phyloP scores from a whole-genome alignment of 2,888 invertebrate species.

The Eupithecia abbreviata region DNA sequence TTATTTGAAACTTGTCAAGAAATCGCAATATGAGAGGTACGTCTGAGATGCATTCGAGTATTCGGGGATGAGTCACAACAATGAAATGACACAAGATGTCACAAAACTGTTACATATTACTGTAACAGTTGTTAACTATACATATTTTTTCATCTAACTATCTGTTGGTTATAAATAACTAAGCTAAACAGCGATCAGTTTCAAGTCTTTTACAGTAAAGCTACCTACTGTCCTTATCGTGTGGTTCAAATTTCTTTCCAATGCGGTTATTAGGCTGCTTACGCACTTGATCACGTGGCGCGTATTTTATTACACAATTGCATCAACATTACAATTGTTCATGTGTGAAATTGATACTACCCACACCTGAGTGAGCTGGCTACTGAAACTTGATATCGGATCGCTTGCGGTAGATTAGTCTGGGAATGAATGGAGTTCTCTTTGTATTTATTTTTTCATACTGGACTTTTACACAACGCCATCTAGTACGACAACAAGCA shows the following conservation, averaged over 20 bases:
- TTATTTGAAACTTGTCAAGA: no score
- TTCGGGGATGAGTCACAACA: no score
- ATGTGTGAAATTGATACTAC: conserved; percentile 23
- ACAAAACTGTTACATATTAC: no score
- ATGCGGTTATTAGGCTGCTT: background rate
- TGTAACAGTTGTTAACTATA: no score
- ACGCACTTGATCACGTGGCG: conserved; percentile 12
- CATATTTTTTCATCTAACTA: no score
- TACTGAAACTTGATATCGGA: conserved; percentile 15
- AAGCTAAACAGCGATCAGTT: no score
- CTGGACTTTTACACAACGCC: background rate
- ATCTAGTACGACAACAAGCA: no score
- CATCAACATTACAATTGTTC: conserved; percentile 10
- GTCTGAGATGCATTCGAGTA: no score
- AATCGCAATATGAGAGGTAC: no score
- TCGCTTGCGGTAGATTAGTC: conserved; percentile 2
- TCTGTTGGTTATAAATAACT: no score
- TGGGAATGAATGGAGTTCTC: background rate
- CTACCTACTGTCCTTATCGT: background rate
- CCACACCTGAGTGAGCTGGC: conserved; percentile 17
- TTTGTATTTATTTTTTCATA: background rate
- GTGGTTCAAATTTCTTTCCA: background rate
- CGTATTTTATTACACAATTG: conserved; percentile 21
- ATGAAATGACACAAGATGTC: no score
- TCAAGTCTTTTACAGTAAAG: background rate